Evolutionary conservation across 2,888 invertebrate genomes (phyloP).

Genomic region (Parnassius glacialis): DNA sequence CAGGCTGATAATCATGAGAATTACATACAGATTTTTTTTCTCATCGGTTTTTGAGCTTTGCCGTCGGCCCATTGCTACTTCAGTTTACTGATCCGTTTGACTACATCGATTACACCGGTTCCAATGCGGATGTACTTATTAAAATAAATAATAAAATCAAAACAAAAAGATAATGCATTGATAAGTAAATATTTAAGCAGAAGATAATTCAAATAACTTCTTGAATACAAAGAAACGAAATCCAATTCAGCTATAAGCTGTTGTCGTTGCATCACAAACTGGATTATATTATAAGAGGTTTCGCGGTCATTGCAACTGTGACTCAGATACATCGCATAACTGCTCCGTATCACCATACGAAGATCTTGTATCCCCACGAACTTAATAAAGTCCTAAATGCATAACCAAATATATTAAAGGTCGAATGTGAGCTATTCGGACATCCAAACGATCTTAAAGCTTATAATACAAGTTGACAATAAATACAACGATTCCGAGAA

Average conservation of each 20-base stretch:
- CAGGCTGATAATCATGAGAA: too few species aligned
- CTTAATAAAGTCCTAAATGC: conserved; percentile 1
- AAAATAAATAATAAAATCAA: too few species aligned
- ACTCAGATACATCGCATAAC: conserved; percentile 17
- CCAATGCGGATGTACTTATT: too few species aligned
- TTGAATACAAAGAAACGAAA: too few species aligned
- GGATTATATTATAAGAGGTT: conserved; percentile 15
- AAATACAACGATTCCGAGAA: conserved; percentile 30
- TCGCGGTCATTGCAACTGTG: conserved; percentile 28
- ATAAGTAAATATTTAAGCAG: too few species aligned
- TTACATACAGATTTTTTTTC: too few species aligned
- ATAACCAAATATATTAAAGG: neutral
- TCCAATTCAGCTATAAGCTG: neutral
- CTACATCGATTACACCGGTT: too few species aligned
- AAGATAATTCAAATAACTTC: too few species aligned
- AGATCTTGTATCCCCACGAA: neutral
- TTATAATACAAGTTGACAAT: conserved; percentile 20
- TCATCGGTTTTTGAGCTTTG: too few species aligned
- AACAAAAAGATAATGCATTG: too few species aligned
- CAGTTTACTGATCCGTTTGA: too few species aligned
- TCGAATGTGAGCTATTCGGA: neutral
- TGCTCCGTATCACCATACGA: neutral
- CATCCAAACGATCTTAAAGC: conserved; percentile 1
- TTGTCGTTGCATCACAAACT: neutral
- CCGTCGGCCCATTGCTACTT: too few species aligned